Conservation (phyloP, 2,888 invertebrate species). For the Smittia aterrima region DNA sequence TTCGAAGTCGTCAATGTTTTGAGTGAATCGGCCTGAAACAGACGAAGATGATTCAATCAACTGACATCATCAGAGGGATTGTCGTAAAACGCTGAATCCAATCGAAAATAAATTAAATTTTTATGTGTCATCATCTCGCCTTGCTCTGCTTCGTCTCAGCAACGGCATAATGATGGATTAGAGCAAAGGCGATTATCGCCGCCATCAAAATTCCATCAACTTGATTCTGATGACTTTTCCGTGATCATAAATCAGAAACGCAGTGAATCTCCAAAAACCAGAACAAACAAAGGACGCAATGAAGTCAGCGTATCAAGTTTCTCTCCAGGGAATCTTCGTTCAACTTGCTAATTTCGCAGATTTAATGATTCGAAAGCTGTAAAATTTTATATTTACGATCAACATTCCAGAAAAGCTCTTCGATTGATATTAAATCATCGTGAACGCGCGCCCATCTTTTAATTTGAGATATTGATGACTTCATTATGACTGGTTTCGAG, state of each 20-base stretch:
- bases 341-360: too few relatives aligned
- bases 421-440: too few relatives aligned
- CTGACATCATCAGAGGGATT: constrained; percentile 3
- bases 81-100: constrained; percentile 6
- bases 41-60: not conserved
- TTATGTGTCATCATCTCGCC: not conserved
- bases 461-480: constrained; percentile 8
- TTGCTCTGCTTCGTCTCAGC: not conserved
- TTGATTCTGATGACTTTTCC: not conserved
- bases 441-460: not conserved
- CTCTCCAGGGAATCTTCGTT: too few relatives aligned
- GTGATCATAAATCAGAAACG: not conserved
- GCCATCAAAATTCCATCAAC: constrained; percentile 26
- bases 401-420: too few relatives aligned
- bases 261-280: not conserved
- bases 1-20: too few relatives aligned
- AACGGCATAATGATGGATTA: not conserved
- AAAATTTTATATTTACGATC: too few relatives aligned
- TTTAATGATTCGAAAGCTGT: too few relatives aligned
- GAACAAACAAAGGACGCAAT: not conserved
- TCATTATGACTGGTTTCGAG: not conserved
- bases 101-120: constrained; percentile 6
- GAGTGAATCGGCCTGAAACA: not conserved
- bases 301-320: too few relatives aligned
- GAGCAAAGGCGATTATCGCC: constrained; percentile 10